These are phyloP conservation scores for Diplodus sargus DNA, from an alignment of 2,797 vertebrate genomes.

Conservation along the genomic window DNA sequence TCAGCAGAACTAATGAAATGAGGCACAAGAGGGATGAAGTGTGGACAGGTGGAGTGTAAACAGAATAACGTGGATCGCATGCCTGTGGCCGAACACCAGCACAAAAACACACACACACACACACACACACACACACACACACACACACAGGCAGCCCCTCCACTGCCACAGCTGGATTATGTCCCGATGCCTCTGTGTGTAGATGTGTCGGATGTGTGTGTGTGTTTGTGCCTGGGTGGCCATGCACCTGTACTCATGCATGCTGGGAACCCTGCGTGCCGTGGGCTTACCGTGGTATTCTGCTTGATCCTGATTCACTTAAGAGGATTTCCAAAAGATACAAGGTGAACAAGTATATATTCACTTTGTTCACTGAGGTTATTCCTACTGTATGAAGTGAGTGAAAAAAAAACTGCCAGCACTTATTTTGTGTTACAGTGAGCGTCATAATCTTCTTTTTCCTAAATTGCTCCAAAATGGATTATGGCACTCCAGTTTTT, in stretches of 20 bases:
- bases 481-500: background rate
- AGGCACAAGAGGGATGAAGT: conserved; percentile 34
- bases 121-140: conserved; percentile 15
- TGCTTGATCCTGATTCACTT: background rate
- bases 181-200: conserved; percentile 4
- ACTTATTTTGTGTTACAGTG: background rate
- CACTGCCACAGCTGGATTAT: conserved; percentile 44
- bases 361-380: background rate
- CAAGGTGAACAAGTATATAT: background rate
- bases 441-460: background rate
- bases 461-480: background rate
- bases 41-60: conserved; percentile 54
- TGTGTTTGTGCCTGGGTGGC: conserved; percentile 31
- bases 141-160: conserved; percentile 4
- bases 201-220: conserved; percentile 1
- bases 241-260: background rate
- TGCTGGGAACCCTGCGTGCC: background rate
- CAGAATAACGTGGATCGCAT: conserved; percentile 31
- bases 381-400: background rate
- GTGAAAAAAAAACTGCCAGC: background rate
- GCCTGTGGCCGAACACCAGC: conserved; percentile 26
- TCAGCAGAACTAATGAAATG: conserved; percentile 48
- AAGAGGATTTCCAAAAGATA: conserved; percentile 6
- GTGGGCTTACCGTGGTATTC: background rate
- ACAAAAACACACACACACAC: conserved; percentile 9